These are phyloP conservation scores for Pantala flavescens DNA, from an alignment of 1,140 invertebrate species.

Conservation along the genomic window DNA sequence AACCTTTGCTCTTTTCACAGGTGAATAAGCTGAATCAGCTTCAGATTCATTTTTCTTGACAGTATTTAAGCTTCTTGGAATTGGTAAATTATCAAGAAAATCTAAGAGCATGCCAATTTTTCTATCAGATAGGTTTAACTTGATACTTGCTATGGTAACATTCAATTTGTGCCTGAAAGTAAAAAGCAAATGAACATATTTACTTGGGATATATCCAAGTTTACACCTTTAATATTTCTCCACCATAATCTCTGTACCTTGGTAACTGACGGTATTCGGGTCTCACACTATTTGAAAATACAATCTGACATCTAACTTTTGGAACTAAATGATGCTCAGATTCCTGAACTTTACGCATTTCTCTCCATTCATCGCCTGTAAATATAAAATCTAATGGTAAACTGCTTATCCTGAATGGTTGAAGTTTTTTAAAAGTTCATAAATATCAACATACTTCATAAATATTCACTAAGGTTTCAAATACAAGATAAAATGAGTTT, in stretches of 20 bases:
- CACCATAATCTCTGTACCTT: conserved; percentile 37
- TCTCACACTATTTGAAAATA: conserved; percentile 64
- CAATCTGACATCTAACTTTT: conserved; percentile 54
- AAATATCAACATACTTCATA: no score
- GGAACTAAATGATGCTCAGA: conserved; percentile 67
- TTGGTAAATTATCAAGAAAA: conserved; percentile 56
- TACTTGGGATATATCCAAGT: no score
- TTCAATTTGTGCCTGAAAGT: conserved; percentile 64
- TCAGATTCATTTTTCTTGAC: neutral
- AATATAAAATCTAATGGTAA: conserved; percentile 16
- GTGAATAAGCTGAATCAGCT: neutral
- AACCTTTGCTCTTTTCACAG: neutral
- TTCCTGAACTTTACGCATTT: conserved; percentile 53
- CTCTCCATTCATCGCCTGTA: conserved; percentile 62
- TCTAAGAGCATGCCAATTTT: conserved; percentile 53
- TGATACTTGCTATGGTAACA: conserved; percentile 56
- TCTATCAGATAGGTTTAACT: conserved; percentile 67
- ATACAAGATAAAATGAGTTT: no score
- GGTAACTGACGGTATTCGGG: conserved; percentile 64
- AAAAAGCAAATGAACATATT: conserved; percentile 18
- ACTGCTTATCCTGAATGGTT: conserved; percentile 4
- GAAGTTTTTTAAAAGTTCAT: no score
- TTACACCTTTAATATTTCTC: neutral
- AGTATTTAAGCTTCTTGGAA: conserved; percentile 23
- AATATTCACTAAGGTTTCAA: no score